Conservation (phyloP, 2,888 invertebrate species). For the Acleris holmiana region DNA sequence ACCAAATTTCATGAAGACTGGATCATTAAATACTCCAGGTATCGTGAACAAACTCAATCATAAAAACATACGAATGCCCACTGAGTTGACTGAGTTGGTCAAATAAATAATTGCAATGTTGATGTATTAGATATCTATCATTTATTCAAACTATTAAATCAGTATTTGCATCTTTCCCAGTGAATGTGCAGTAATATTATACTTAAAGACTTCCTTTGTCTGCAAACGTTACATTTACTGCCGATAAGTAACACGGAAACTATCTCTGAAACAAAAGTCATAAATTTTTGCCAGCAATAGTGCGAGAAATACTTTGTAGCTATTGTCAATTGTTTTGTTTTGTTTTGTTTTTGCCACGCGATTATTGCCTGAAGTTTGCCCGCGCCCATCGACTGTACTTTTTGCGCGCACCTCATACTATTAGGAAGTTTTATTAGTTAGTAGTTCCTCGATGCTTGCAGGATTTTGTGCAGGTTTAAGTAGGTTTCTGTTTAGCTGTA, state of each 20-base stretch:
- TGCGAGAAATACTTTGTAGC: slow-evolving; percentile 62
- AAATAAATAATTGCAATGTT: too few species aligned
- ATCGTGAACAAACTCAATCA: too few species aligned
- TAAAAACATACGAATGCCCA: too few species aligned
- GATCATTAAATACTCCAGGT: too few species aligned
- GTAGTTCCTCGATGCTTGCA: slow-evolving; percentile 18
- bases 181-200: neutral
- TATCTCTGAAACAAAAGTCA: slow-evolving; percentile 74
- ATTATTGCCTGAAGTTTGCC: slow-evolving; percentile 40
- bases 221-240: slow-evolving; percentile 29
- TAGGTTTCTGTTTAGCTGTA: neutral
- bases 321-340: slow-evolving; percentile 79
- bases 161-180: too few species aligned
- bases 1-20: too few species aligned
- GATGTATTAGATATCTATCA: too few species aligned
- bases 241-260: slow-evolving; percentile 57
- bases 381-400: slow-evolving; percentile 20
- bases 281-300: slow-evolving; percentile 71
- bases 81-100: too few species aligned
- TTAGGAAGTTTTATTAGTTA: slow-evolving; percentile 34
- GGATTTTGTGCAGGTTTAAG: slow-evolving; percentile 17
- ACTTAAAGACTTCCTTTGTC: neutral
- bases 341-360: slow-evolving; percentile 46
- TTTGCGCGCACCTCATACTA: slow-evolving; percentile 35
- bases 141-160: too few species aligned